These are phyloP conservation scores for Hipposideros larvatus DNA, from an alignment of 2,797 vertebrate genomes.

Conservation along the genomic window DNA sequence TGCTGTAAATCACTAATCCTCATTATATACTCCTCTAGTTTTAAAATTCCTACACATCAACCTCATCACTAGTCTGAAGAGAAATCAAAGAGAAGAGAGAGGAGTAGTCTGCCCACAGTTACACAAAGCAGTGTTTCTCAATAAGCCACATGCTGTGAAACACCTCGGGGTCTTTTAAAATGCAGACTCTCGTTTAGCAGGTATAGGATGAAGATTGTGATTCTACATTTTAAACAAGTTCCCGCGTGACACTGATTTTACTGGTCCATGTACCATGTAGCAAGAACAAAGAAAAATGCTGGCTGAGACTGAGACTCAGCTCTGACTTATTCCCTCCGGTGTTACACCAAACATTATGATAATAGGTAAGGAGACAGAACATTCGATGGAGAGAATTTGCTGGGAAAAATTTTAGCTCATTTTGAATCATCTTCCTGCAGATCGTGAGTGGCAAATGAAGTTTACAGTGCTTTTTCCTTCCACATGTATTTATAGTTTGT, in stretches of 20 bases:
- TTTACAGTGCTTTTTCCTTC: not conserved
- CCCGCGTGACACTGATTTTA: not conserved
- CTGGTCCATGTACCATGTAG: not conserved
- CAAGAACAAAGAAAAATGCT: not conserved
- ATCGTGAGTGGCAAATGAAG: not conserved
- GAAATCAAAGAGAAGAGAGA: not conserved
- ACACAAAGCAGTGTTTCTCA: not conserved
- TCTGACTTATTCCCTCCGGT: not conserved
- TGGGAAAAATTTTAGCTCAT: not conserved
- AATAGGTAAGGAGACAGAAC: not conserved
- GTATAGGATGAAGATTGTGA: not conserved
- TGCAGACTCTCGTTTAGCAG: not conserved
- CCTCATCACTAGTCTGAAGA: not conserved
- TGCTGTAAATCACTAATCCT: not conserved
- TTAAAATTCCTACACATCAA: not conserved
- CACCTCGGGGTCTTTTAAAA: not conserved
- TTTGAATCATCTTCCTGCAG: not conserved
- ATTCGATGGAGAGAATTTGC: not conserved
- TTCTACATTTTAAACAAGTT: not conserved
- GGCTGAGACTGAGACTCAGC: not conserved
- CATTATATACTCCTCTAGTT: not conserved
- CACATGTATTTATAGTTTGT: conserved; percentile 4
- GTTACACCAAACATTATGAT: not conserved
- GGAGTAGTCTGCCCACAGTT: not conserved
- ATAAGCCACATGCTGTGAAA: not conserved